Conservation (phyloP, 2,888 invertebrate species). For the Carabus problematicus region DNA sequence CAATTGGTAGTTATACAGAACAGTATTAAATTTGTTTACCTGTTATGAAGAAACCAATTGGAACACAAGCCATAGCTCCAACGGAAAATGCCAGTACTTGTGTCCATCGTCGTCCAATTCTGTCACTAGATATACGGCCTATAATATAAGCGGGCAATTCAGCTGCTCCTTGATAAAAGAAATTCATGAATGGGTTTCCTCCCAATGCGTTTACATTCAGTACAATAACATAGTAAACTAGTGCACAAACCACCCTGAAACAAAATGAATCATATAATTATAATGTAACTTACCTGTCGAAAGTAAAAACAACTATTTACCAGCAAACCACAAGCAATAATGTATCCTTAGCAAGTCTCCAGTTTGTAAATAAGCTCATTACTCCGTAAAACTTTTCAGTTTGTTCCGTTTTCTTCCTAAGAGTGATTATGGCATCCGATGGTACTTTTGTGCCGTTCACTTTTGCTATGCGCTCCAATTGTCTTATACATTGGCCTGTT, state of each 20-base stretch:
- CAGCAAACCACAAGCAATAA: constrained; percentile 62
- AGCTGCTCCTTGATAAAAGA: constrained; percentile 67
- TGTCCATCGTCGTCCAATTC: constrained; percentile 63
- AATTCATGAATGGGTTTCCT: constrained; percentile 72
- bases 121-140: constrained; percentile 64
- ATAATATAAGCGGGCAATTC: constrained; percentile 70
- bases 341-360: constrained; percentile 65
- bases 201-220: constrained; percentile 64
- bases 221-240: constrained; percentile 63
- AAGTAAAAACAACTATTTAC: constrained; percentile 54
- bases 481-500: constrained; percentile 60
- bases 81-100: constrained; percentile 59
- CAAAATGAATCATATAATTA: constrained; percentile 14
- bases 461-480: constrained; percentile 64
- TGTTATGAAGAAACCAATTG: constrained; percentile 56
- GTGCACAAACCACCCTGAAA: constrained; percentile 61
- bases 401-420: constrained; percentile 5
- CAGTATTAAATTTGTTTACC: constrained; percentile 50
- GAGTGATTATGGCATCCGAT: constrained; percentile 56
- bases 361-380: constrained; percentile 65
- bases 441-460: constrained; percentile 62
- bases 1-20: not conserved
- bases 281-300: not conserved
- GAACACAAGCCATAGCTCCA: constrained; percentile 55
- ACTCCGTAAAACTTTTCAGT: constrained; percentile 62